phyloP scores from a whole-genome alignment of 2,888 invertebrate genomes.

The Eilema griseolum region DNA sequence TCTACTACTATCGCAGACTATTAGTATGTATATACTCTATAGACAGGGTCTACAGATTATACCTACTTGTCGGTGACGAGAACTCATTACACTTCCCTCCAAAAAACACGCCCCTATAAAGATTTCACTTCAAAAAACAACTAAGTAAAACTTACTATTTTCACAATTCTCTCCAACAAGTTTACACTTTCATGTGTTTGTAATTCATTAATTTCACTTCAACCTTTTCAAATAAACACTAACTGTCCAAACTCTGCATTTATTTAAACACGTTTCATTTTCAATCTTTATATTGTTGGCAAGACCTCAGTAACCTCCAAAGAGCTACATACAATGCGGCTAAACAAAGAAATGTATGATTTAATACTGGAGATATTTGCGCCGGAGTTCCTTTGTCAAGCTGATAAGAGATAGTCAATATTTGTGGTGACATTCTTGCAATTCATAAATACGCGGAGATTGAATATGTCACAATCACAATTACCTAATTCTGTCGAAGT shows the following conservation, averaged over 20 bases:
- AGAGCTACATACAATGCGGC: constrained; percentile 36
- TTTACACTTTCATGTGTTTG: background rate
- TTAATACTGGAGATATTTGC: constrained; percentile 43
- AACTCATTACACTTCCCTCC: background rate
- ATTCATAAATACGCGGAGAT: constrained; percentile 2
- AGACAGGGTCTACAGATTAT: too few species aligned
- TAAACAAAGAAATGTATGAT: constrained; percentile 44
- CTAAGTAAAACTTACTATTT: constrained; percentile 1
- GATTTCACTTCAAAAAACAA: background rate
- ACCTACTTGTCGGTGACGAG: background rate
- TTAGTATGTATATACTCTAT: too few species aligned
- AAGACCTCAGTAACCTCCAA: constrained; percentile 5
- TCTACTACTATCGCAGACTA: too few species aligned
- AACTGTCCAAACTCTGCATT: background rate
- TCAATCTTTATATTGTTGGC: background rate
- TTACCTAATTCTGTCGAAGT: background rate
- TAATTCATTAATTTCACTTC: constrained; percentile 9
- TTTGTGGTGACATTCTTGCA: constrained; percentile 26
- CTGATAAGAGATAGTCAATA: constrained; percentile 43
- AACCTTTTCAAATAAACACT: constrained; percentile 10
- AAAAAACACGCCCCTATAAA: background rate
- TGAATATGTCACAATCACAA: background rate
- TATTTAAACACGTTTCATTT: constrained; percentile 2
- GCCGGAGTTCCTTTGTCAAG: constrained; percentile 39
- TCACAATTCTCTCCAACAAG: background rate